A percentile compares a stretch with the other conserved stretches of the same genome.
Conservation (phyloP, 1,140 invertebrate species). For the Acromyrmex charruanus region DNA sequence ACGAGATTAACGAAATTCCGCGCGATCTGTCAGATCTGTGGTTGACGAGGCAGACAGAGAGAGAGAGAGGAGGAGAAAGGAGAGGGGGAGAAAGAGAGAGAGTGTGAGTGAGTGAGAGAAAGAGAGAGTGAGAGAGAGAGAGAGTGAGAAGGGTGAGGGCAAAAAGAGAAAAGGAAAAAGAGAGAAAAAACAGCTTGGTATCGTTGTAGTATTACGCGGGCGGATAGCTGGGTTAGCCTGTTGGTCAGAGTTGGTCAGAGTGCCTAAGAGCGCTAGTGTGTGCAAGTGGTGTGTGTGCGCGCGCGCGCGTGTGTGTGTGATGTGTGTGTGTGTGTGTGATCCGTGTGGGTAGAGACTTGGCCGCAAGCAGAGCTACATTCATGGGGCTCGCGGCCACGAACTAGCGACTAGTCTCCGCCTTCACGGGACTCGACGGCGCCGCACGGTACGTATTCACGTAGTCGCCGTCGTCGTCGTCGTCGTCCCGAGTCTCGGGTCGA, state of each 20-base stretch:
- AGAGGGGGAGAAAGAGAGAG: neutral
- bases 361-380: conserved; percentile 12
- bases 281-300: neutral
- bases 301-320: neutral
- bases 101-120: neutral
- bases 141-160: neutral
- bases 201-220: conserved; percentile 16
- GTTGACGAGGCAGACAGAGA: conserved; percentile 24
- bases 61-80: neutral
- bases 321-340: neutral
- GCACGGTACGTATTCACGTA: conserved; percentile 40
- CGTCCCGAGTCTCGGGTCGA: neutral
- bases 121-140: neutral
- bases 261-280: neutral
- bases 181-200: neutral
- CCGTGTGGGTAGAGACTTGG: conserved; percentile 30
- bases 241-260: too few species aligned
- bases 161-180: neutral
- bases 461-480: neutral
- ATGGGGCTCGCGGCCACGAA: conserved; percentile 14
- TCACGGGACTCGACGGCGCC: conserved; percentile 20
- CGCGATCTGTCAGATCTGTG: conserved; percentile 8
- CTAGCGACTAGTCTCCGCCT: conserved; percentile 35
- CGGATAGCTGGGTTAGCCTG: neutral
- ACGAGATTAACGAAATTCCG: conserved; percentile 25